Percentiles rank a stretch among this genome's conserved stretches.
These are phyloP conservation scores for Diorhabda carinulata DNA, from an alignment of 1,140 invertebrate species.

Conservation along the genomic window DNA sequence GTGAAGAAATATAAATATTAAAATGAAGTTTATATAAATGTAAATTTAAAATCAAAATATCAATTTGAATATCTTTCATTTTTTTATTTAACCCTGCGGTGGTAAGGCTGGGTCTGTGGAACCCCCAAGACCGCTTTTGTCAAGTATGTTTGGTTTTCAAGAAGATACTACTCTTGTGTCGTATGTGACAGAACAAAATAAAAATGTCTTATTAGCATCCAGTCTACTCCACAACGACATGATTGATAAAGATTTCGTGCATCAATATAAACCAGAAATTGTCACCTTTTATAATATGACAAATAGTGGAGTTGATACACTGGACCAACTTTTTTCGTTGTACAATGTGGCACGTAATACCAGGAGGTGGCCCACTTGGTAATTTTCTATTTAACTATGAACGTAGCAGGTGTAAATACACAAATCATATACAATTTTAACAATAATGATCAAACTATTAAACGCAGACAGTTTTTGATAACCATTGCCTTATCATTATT, in stretches of 20 bases:
- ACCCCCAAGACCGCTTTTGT: constrained; percentile 1
- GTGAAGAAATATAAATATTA: too few species aligned
- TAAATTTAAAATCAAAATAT: too few species aligned
- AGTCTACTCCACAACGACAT: too few species aligned
- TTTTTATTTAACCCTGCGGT: too few species aligned
- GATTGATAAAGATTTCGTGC: constrained; percentile 26
- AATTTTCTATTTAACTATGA: not conserved
- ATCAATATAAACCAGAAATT: constrained; percentile 10
- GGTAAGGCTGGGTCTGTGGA: too few species aligned
- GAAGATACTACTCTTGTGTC: constrained; percentile 28
- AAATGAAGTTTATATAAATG: too few species aligned
- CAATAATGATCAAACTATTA: too few species aligned
- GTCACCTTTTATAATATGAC: constrained; percentile 30
- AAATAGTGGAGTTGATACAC: constrained; percentile 48
- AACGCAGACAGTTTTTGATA: too few species aligned
- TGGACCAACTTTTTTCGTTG: constrained; percentile 45
- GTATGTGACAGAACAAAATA: constrained; percentile 35
- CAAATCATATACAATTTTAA: not conserved
- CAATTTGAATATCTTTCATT: too few species aligned
- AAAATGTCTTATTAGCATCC: too few species aligned
- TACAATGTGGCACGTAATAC: constrained; percentile 43
- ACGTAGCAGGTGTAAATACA: constrained; percentile 13
- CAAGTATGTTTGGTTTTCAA: constrained; percentile 26
- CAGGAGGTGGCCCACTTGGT: constrained; percentile 42
- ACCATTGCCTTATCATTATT: too few species aligned